Conservation (phyloP, 2,797 vertebrate genomes). For the Antennarius maculatus region DNA sequence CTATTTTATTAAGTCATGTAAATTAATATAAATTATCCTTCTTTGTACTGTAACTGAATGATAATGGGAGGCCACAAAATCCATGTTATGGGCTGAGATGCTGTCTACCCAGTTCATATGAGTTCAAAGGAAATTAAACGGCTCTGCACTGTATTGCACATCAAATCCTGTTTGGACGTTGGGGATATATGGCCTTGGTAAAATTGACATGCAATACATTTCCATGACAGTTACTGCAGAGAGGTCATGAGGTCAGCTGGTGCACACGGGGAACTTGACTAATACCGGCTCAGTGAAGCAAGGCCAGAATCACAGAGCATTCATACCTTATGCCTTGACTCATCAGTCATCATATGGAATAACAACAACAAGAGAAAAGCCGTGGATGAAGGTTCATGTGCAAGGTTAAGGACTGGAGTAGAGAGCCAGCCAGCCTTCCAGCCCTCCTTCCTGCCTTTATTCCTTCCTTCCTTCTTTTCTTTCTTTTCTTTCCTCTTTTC, state of each 20-base stretch:
- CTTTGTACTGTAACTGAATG: neutral
- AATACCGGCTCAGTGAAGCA: slow-evolving; percentile 4
- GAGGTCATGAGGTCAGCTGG: slow-evolving; percentile 17
- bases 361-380: slow-evolving; percentile 14
- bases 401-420: neutral
- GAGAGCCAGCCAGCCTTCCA: neutral
- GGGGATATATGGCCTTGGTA: slow-evolving; percentile 22
- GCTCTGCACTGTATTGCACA: slow-evolving; percentile 12
- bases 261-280: slow-evolving; percentile 11
- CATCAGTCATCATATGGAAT: slow-evolving; percentile 25
- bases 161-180: slow-evolving; percentile 11
- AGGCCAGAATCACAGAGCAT: slow-evolving; percentile 13
- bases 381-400: slow-evolving; percentile 2
- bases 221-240: slow-evolving; percentile 24
- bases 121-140: slow-evolving; percentile 15
- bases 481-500: neutral
- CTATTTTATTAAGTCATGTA: slow-evolving; percentile 21
- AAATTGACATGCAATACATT: slow-evolving; percentile 38
- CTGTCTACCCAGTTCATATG: slow-evolving; percentile 4
- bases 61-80: slow-evolving; percentile 19
- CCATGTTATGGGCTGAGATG: neutral
- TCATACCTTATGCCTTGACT: slow-evolving; percentile 10
- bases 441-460: neutral
- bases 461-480: neutral
- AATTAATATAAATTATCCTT: slow-evolving; percentile 2